phyloP scores from a whole-genome alignment of 2,113 vertebrate species.

The Epinephelus fuscoguttatus region DNA sequence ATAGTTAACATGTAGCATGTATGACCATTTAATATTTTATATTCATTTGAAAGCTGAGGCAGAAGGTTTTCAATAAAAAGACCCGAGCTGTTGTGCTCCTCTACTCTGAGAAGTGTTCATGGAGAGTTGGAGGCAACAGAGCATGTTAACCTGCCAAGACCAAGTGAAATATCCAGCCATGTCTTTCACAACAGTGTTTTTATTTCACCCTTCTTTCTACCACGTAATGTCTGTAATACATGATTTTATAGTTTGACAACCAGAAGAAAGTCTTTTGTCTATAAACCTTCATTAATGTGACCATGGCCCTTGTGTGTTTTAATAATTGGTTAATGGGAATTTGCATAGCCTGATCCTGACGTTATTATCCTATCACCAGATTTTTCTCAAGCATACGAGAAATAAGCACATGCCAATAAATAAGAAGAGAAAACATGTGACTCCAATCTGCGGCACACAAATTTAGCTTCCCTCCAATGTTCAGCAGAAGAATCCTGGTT shows the following conservation, averaged over 20 bases:
- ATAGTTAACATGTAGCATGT: not conserved
- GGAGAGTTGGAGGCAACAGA: not conserved
- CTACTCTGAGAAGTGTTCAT: not conserved
- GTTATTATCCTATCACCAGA: not conserved
- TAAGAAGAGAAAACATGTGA: not conserved
- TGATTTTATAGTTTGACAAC: not conserved
- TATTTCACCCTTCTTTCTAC: not conserved
- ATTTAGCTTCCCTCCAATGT: not conserved
- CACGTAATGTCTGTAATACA: not conserved
- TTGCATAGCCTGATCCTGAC: not conserved
- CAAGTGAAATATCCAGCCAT: not conserved
- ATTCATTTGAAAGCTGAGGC: not conserved
- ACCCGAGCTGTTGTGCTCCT: too few relatives aligned
- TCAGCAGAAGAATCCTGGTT: not conserved
- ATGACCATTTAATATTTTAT: not conserved
- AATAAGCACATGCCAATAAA: not conserved
- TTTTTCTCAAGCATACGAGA: not conserved
- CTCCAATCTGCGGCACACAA: not conserved
- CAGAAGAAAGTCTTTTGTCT: not conserved
- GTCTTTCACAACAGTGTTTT: conserved; percentile 9
- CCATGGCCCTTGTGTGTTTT: not conserved
- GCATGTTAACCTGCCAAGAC: not conserved
- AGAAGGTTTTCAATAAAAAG: not conserved
- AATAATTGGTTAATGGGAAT: not conserved
- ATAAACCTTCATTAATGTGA: not conserved